A percentile compares a stretch with the other conserved stretches of the same genome.
These are phyloP conservation scores for Tinea pellionella DNA, from an alignment of 2,888 invertebrate genomes.

Conservation along the genomic window DNA sequence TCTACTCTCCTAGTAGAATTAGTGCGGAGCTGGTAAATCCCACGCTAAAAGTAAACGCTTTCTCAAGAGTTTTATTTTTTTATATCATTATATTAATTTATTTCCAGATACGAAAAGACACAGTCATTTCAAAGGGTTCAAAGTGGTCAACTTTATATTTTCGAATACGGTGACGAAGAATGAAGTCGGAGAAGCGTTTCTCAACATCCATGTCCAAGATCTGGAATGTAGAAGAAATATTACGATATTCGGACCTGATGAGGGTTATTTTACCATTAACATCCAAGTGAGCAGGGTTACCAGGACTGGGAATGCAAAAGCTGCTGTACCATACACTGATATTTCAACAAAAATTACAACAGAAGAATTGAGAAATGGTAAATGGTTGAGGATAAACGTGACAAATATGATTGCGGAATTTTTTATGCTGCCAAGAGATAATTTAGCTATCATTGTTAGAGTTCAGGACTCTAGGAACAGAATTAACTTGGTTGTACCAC, in stretches of 20 bases:
- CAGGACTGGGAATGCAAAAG: conserved; percentile 42
- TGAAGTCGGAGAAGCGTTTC: conserved; percentile 75
- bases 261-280: conserved; percentile 40
- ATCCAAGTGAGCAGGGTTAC: conserved; percentile 55
- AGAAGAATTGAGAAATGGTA: conserved; percentile 64
- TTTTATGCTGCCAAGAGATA: conserved; percentile 79
- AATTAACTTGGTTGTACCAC: conserved; percentile 76
- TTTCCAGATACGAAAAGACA: conserved; percentile 75
- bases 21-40: no score
- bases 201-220: conserved; percentile 76
- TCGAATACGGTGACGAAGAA: conserved; percentile 77
- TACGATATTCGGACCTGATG: conserved; percentile 40
- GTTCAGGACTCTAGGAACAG: conserved; percentile 71
- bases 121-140: conserved; percentile 74
- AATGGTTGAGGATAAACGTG: conserved; percentile 81
- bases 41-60: no score
- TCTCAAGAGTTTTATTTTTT: neutral
- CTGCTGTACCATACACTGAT: conserved; percentile 46
- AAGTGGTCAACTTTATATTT: conserved; percentile 78
- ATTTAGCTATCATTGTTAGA: conserved; percentile 82
- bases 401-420: conserved; percentile 81
- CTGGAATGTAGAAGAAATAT: conserved; percentile 39
- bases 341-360: conserved; percentile 59
- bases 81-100: neutral
- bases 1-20: no score